phyloP scores from a whole-genome alignment of 2,888 invertebrate species.

The Lepidochrysops patricia region DNA sequence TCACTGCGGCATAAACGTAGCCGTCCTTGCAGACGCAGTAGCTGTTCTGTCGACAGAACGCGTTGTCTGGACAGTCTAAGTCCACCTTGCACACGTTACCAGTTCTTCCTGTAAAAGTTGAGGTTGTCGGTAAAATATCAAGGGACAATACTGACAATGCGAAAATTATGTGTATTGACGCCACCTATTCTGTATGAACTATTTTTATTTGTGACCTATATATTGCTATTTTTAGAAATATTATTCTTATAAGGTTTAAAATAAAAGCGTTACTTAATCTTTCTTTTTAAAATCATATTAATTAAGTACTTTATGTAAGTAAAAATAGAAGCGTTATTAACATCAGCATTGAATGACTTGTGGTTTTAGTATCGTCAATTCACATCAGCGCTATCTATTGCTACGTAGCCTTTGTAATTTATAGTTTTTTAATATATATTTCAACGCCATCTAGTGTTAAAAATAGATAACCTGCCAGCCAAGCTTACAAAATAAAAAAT shows the following conservation, averaged over 20 bases:
- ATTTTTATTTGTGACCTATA: no score
- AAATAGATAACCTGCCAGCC: not conserved
- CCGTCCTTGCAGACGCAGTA: conserved; percentile 69
- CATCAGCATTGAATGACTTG: no score
- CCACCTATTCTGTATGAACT: no score
- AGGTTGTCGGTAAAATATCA: not conserved
- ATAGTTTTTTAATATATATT: not conserved
- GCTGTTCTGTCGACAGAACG: conserved; percentile 55
- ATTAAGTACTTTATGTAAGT: no score
- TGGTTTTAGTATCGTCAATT: not conserved
- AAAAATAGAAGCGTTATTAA: no score
- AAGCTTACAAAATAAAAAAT: not conserved
- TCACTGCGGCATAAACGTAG: conserved; percentile 57
- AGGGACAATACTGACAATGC: no score
- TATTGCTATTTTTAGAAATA: no score
- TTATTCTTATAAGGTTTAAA: no score
- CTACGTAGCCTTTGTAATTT: not conserved
- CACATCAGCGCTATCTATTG: not conserved
- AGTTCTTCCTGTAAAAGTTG: conserved; percentile 55
- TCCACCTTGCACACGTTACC: conserved; percentile 59
- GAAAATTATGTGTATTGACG: no score
- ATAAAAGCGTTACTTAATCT: no score
- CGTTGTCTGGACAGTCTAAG: conserved; percentile 67
- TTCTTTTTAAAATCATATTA: no score
- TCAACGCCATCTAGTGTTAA: not conserved